Conservation (phyloP, 2,113 vertebrate species). For the Brachypteracias leptosomus region DNA sequence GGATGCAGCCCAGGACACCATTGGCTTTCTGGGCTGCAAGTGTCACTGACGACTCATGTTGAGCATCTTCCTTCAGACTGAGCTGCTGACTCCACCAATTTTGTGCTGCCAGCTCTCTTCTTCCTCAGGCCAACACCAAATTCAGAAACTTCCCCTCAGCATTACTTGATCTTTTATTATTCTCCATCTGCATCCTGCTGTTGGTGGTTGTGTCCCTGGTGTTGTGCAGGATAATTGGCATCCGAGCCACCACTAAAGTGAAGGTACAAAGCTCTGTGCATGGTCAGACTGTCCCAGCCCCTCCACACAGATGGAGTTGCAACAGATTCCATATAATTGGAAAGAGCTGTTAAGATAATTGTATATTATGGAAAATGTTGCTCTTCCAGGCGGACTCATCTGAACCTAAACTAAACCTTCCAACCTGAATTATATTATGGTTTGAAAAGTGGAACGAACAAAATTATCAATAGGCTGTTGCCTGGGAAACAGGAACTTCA, state of each 20-base stretch:
- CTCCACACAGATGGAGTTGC: neutral
- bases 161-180: no score
- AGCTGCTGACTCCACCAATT: no score
- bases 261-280: neutral
- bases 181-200: no score
- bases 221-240: no score
- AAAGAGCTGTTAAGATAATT: neutral
- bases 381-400: neutral
- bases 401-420: neutral
- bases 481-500: neutral
- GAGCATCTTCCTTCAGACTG: no score
- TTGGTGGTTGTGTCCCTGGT: no score
- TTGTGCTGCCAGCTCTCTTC: no score
- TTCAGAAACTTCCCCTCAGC: no score
- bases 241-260: neutral
- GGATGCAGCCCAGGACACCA: no score
- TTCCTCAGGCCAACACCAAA: no score
- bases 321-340: neutral
- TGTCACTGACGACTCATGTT: no score
- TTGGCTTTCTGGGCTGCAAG: no score
- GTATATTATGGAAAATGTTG: neutral
- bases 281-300: neutral
- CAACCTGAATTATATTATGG: neutral
- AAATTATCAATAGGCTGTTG: neutral
- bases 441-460: neutral